Conservation (phyloP, 2,113 vertebrate genomes). For the Acanthisitta chloris region DNA sequence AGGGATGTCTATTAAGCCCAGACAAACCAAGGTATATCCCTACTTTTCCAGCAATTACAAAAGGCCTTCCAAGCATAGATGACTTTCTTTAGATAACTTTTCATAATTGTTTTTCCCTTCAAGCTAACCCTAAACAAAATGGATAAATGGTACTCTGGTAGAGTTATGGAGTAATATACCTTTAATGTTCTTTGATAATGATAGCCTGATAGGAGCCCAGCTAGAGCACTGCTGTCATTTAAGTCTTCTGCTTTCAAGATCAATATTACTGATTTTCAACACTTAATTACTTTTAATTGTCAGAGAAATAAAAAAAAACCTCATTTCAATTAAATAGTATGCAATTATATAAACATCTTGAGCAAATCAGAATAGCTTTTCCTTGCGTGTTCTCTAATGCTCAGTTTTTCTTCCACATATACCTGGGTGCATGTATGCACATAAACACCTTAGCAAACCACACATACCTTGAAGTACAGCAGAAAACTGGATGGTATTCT, state of each 20-base stretch:
- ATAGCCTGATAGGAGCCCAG: background rate
- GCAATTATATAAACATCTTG: background rate
- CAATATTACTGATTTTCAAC: background rate
- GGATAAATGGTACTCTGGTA: background rate
- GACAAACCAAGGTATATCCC: background rate
- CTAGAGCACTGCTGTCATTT: background rate
- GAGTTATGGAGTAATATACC: background rate
- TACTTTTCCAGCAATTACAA: background rate
- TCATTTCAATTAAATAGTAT: background rate
- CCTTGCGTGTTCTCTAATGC: background rate
- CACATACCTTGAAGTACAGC: background rate
- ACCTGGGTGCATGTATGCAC: background rate
- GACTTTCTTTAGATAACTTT: background rate
- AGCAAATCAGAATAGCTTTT: background rate
- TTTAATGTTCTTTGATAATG: background rate
- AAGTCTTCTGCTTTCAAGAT: background rate
- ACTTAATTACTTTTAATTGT: background rate
- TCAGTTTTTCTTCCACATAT: background rate
- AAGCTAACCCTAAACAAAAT: background rate
- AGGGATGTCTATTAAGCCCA: background rate
- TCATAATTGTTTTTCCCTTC: background rate
- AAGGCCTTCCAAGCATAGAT: background rate
- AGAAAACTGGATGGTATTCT: background rate
- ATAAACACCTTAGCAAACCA: background rate
- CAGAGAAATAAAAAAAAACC: background rate